Percentiles rank a stretch among this genome's conserved stretches.
These are phyloP conservation scores for Pyralis farinalis DNA, from an alignment of 2,888 invertebrate genomes.

Conservation along the genomic window DNA sequence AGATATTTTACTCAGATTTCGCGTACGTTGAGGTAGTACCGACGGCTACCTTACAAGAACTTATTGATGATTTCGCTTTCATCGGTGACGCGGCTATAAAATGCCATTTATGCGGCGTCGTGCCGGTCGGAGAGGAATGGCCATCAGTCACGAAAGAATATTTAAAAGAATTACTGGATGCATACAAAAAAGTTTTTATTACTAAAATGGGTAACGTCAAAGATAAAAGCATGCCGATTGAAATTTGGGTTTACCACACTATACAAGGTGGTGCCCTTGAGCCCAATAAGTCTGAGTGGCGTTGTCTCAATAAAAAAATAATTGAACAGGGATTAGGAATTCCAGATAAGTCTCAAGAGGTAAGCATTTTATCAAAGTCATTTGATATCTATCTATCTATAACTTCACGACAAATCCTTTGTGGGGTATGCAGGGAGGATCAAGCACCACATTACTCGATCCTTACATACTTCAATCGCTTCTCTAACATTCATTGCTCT, in stretches of 20 bases:
- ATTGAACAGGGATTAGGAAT: conserved; percentile 84
- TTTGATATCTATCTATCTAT: no score
- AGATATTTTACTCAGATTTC: conserved; percentile 85
- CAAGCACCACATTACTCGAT: no score
- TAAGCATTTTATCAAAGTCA: conserved; percentile 20
- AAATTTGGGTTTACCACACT: conserved; percentile 83
- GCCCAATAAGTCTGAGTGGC: conserved; percentile 82
- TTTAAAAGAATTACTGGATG: conserved; percentile 75
- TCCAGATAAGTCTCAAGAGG: conserved; percentile 51
- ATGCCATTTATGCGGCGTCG: conserved; percentile 86
- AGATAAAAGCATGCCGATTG: conserved; percentile 78
- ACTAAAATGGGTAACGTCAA: conserved; percentile 74
- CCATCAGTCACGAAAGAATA: conserved; percentile 81
- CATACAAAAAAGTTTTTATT: conserved; percentile 74
- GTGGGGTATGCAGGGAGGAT: no score
- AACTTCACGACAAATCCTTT: no score
- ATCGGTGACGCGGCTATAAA: conserved; percentile 81
- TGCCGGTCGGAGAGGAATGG: conserved; percentile 84
- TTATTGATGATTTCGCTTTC: conserved; percentile 71
- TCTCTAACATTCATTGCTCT: no score
- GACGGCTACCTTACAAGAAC: conserved; percentile 62
- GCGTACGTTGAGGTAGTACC: conserved; percentile 76
- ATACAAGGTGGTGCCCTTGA: conserved; percentile 84
- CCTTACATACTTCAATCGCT: no score
- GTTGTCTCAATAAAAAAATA: conserved; percentile 84